Evolutionary conservation across 2,888 invertebrate species (phyloP), one percentile per base, ranked within the genome.

Genomic region (Thysanoteuthis rhombus): DNA sequence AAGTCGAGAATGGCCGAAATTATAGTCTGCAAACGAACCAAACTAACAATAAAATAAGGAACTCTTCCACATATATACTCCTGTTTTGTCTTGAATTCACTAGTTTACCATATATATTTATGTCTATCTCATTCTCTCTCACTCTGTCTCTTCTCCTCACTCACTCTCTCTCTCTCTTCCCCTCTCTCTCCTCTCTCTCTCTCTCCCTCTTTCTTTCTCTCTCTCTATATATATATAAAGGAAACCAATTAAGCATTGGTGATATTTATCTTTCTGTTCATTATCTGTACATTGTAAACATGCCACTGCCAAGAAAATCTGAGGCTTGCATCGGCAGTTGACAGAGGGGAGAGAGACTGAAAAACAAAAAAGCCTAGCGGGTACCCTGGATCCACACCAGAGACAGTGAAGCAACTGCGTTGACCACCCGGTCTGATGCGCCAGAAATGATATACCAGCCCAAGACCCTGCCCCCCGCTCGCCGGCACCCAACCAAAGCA

Each of bases 261-360:
- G n/a, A 75, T 75, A n/a, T 75, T 75, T 75, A 75, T 75, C n/a
- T n/a, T 75, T 16, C 19, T 75, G n/a, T 75, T 8, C 36, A 75
- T 75, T 36, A 75, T 75, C 75, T 75, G 75, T n/a, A 75, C n/a
- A n/a, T 75, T 75, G n/a, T 36, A 75, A 75, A 75, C 75, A 75
- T 75, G 75, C 75, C 75, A 75, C n/a, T 75, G 75, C 75, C 75
- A 36, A 75, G 75, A 75, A 75, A 75, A 75, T 32, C n/a, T n/a
- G 75, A 75, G 75, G 75, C n/a, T 75, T 75, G 75, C n/a, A 75
- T 75, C 75, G 75, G 75, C n/a, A 75, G 75, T 75, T 75, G 75
- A 1, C 19, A 75, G 16, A 75, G 16, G 16, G 12, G 3, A 75
- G 36, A n/a, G n/a, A 75, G n/a, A n/a, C 10, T 75, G 32, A 75